phyloP scores from a whole-genome alignment of 2,888 invertebrate species.

The Lobophora halterata region DNA sequence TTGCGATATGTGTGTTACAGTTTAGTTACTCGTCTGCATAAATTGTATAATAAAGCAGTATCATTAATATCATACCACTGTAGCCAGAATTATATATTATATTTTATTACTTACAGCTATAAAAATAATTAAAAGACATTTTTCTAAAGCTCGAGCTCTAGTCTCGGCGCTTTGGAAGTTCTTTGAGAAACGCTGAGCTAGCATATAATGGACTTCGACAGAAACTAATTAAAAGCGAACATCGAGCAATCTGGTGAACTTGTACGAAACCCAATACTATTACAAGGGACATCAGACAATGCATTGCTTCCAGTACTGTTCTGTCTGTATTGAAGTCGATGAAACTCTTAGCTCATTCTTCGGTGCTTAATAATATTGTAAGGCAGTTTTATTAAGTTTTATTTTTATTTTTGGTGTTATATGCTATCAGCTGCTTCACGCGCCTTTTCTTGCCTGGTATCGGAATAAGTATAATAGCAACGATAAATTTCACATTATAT shows the following conservation, averaged over 20 bases:
- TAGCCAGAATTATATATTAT: neutral
- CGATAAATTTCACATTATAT: neutral
- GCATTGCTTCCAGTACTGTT: constrained; percentile 19
- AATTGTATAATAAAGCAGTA: too few relatives aligned
- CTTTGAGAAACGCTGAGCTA: constrained; percentile 53
- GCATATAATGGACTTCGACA: constrained; percentile 53
- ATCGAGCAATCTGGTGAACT: constrained; percentile 55
- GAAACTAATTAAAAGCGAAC: constrained; percentile 69
- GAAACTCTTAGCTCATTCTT: too few relatives aligned
- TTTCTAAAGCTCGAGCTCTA: constrained; percentile 26
- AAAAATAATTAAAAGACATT: constrained; percentile 21
- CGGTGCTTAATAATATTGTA: too few relatives aligned
- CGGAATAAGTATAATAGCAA: constrained; percentile 1
- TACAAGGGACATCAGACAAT: constrained; percentile 36
- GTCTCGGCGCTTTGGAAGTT: constrained; percentile 44
- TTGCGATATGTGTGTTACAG: constrained; percentile 34
- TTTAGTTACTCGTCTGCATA: constrained; percentile 1
- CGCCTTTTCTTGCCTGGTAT: too few relatives aligned
- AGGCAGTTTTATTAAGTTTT: too few relatives aligned
- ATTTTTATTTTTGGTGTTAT: too few relatives aligned
- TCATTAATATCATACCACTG: too few relatives aligned
- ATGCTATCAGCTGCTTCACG: too few relatives aligned
- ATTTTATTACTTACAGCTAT: neutral
- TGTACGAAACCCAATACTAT: constrained; percentile 36
- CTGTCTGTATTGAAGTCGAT: constrained; percentile 4